A percentile compares a stretch with the other conserved stretches of the same genome.
phyloP scores from a whole-genome alignment of 2,113 vertebrate species.

The Sisor rabdophorus region DNA sequence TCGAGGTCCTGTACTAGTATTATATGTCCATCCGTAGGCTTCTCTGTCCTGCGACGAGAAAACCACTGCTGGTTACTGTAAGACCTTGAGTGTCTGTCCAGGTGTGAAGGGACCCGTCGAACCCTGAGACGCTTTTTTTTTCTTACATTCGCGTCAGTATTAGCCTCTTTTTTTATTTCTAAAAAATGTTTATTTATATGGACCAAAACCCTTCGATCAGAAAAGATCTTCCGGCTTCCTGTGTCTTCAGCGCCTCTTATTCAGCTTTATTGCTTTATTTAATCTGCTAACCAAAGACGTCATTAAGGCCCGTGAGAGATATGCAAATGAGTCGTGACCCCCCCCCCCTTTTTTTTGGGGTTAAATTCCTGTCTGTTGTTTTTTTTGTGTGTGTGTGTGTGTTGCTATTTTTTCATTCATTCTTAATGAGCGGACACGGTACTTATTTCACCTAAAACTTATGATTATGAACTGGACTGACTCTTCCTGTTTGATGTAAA shows the following conservation, averaged over 20 bases:
- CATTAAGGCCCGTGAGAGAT: conserved; percentile 2
- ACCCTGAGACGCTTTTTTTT: too few relatives aligned
- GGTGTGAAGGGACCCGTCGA: too few relatives aligned
- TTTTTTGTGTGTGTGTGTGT: neutral
- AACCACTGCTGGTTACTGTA: neutral
- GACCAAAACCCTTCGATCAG: neutral
- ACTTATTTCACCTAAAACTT: conserved; percentile 27
- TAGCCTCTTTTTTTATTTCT: too few relatives aligned
- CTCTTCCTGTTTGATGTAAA: conserved; percentile 54
- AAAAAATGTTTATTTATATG: neutral
- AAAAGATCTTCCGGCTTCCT: neutral
- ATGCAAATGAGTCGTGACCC: conserved; percentile 28
- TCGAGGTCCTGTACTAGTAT: neutral
- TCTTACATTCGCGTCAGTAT: too few relatives aligned
- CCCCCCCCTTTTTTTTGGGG: too few relatives aligned
- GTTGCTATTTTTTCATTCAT: neutral
- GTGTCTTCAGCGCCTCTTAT: neutral
- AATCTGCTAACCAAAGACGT: conserved; percentile 24
- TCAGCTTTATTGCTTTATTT: neutral
- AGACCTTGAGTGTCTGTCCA: too few relatives aligned
- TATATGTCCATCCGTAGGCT: neutral
- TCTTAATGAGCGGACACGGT: conserved; percentile 1
- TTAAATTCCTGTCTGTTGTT: too few relatives aligned
- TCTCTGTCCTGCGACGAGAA: neutral
- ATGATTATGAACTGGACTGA: conserved; percentile 8